These are phyloP conservation scores for Sarcoramphus papa DNA, from an alignment of 2,797 vertebrate genomes.

Conservation along the genomic window DNA sequence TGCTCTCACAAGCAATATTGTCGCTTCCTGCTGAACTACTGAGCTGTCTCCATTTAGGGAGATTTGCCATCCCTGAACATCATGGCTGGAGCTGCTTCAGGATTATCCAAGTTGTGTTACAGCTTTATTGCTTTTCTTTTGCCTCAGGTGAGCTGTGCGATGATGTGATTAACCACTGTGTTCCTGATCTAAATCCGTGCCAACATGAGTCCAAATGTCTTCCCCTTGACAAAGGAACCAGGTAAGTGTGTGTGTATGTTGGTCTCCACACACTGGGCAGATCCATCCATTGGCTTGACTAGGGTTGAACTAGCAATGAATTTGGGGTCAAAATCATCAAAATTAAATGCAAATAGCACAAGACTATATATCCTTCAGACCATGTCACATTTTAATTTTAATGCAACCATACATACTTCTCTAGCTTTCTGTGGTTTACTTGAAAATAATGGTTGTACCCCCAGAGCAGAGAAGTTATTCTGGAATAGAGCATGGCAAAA, in stretches of 20 bases:
- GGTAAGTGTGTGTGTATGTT: constrained; percentile 72
- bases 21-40: background rate
- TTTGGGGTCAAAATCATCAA: background rate
- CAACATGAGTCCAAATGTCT: constrained; percentile 93
- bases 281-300: background rate
- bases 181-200: constrained; percentile 87
- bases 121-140: constrained; percentile 14
- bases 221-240: constrained; percentile 81
- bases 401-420: background rate
- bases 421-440: background rate
- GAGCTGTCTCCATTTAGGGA: background rate
- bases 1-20: background rate
- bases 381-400: background rate
- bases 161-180: constrained; percentile 89
- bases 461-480: background rate
- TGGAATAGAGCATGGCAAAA: background rate
- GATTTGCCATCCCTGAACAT: background rate
- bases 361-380: background rate
- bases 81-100: background rate
- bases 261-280: background rate
- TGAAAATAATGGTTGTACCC: background rate
- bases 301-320: background rate
- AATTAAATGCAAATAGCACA: background rate
- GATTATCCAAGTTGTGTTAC: background rate
- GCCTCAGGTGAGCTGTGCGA: constrained; percentile 91